Conservation (phyloP, 2,113 vertebrate genomes). For the Nothoprocta perdicaria region DNA sequence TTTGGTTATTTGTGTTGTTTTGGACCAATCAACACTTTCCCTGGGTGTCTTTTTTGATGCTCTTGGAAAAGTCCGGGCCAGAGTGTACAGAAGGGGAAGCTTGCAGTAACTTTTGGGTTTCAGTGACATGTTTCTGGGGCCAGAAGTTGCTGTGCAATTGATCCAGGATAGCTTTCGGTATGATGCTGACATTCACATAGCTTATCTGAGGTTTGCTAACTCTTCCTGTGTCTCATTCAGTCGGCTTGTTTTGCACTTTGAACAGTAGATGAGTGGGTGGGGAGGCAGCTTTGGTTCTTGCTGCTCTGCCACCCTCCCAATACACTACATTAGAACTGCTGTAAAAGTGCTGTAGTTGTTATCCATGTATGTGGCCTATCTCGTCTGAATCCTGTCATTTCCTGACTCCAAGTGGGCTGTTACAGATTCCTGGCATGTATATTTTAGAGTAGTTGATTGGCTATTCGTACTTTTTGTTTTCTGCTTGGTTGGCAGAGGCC, state of each 20-base stretch:
- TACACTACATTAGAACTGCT: background rate
- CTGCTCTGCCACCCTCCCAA: background rate
- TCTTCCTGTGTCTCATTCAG: background rate
- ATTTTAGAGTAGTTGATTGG: background rate
- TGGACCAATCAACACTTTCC: background rate
- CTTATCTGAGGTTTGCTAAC: background rate
- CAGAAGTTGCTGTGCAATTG: accelerated
- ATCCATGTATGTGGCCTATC: accelerated
- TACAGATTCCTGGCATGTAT: background rate
- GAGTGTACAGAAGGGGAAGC: background rate
- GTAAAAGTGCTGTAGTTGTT: background rate
- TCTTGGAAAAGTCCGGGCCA: background rate
- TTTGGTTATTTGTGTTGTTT: background rate
- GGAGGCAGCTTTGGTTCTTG: background rate
- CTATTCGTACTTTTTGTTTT: background rate
- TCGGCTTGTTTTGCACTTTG: background rate
- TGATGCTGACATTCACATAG: background rate
- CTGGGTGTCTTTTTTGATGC: background rate
- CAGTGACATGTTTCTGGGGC: background rate
- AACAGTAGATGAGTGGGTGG: accelerated
- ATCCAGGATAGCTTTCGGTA: background rate
- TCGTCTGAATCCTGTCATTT: background rate
- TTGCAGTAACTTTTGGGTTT: background rate
- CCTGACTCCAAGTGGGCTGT: background rate
- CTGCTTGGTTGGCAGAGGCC: background rate